Conservation (phyloP, 2,888 invertebrate species). For the Tetragonula carbonaria region DNA sequence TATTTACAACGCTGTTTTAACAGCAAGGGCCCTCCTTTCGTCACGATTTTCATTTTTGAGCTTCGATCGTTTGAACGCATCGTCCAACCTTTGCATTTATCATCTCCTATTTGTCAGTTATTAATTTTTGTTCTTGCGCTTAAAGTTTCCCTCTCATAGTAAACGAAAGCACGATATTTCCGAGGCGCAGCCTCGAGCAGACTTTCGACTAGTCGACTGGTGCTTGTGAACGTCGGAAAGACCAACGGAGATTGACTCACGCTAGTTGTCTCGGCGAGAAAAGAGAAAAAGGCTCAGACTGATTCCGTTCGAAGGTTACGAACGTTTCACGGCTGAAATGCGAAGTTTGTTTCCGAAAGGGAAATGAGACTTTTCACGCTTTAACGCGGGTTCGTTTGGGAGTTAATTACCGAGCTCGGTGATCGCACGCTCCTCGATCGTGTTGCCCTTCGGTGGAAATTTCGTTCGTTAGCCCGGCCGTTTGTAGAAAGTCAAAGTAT, state of each 20-base stretch:
- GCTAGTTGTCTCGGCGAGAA: slow-evolving; percentile 59
- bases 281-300: neutral
- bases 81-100: slow-evolving; percentile 3
- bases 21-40: slow-evolving; percentile 74
- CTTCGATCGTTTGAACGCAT: slow-evolving; percentile 38
- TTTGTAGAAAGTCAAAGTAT: slow-evolving; percentile 14
- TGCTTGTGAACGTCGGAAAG: slow-evolving; percentile 52
- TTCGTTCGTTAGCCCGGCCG: slow-evolving; percentile 44
- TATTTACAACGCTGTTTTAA: too few species aligned
- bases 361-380: slow-evolving; percentile 64
- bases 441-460: slow-evolving; percentile 69
- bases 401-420: slow-evolving; percentile 69
- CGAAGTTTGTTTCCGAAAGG: slow-evolving; percentile 25
- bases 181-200: slow-evolving; percentile 16
- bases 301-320: slow-evolving; percentile 53
- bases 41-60: slow-evolving; percentile 75
- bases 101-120: neutral
- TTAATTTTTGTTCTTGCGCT: neutral
- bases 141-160: neutral
- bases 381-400: slow-evolving; percentile 69
- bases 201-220: slow-evolving; percentile 39
- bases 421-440: slow-evolving; percentile 52
- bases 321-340: slow-evolving; percentile 21
- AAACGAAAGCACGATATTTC: neutral
- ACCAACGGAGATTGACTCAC: slow-evolving; percentile 69